These are phyloP conservation scores for Thymelicus acteon DNA, from an alignment of 2,888 invertebrate species.

Conservation along the genomic window DNA sequence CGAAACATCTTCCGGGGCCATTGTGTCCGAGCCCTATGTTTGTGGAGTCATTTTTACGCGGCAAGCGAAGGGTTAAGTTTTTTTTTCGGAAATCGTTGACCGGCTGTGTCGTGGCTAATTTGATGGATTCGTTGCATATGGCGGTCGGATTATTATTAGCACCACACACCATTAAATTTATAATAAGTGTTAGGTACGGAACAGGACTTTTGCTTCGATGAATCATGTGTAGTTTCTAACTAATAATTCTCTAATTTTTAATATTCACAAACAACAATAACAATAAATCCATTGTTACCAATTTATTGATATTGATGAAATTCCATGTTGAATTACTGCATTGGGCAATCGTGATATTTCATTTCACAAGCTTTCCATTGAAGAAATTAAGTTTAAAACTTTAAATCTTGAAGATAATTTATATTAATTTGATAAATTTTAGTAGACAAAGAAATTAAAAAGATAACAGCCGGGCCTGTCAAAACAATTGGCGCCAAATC, in stretches of 20 bases:
- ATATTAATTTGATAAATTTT: too few relatives aligned
- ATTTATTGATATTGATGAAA: too few relatives aligned
- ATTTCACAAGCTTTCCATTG: too few relatives aligned
- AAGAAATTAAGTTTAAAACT: too few relatives aligned
- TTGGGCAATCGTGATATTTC: too few relatives aligned
- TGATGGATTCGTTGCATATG: slow-evolving; percentile 74
- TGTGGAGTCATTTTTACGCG: slow-evolving; percentile 52
- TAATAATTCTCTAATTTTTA: too few relatives aligned
- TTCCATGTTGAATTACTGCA: too few relatives aligned
- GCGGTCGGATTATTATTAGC: slow-evolving; percentile 42
- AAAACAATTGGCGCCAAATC: slow-evolving; percentile 37
- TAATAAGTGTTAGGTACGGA: not conserved
- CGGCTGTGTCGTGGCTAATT: slow-evolving; percentile 70
- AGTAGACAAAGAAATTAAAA: slow-evolving; percentile 20
- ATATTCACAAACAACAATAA: too few relatives aligned
- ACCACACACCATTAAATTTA: slow-evolving; percentile 12
- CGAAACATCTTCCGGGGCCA: slow-evolving; percentile 63
- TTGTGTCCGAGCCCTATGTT: slow-evolving; percentile 63
- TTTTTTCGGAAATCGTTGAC: slow-evolving; percentile 55
- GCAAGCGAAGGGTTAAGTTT: slow-evolving; percentile 63
- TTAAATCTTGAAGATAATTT: too few relatives aligned
- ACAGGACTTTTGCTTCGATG: too few relatives aligned
- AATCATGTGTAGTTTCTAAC: too few relatives aligned
- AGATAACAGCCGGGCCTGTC: slow-evolving; percentile 30
- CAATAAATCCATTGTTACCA: too few relatives aligned